Base-by-base conservation (phyloP, 2,797 vertebrate species). In the Capromys pilorides region DNA sequence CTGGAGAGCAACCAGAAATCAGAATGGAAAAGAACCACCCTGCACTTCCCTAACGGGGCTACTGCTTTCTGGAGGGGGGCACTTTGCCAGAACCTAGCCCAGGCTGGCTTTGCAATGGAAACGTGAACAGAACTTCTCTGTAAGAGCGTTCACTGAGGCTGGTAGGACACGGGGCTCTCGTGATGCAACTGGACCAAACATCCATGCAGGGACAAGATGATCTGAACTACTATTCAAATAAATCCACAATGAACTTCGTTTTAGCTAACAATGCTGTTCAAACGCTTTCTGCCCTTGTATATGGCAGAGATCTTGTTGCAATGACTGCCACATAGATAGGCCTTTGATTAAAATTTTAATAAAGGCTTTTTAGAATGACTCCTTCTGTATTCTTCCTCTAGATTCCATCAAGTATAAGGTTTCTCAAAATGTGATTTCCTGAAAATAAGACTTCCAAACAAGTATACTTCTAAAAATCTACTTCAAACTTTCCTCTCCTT, bases 201-300 rank as follows among this genome's bases (percentile, higher is more conserved):
- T 26, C 45, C 88, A 95, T 83, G 36, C 66, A 94, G 64, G 62
- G 51, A 87, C 19, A 57, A 92, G 93, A 97, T 82, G 90, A 75
- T 92, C 89, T 96, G 83, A 97, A 95, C 92, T 81, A 84, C 85
- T 96, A 94, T 96, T 97, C 96, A 97, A 96, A 96, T 94, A 88
- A 92, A 95, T 92, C 95, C 94, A 96, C 88, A 94, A 97, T 97
- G 96, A 94, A 95, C 86, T n/a, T 86, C 69, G 33, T 91, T 93
- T 97, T 85, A 83, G 95, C 93, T 51, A 90, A 84, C 97, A 97
- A 96, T 95, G 96, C 93, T 96, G 80, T 93, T 97, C 93, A 90
- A 97, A 96, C 88, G 96, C 97, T 96, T 97, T 97, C 93, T 97
- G 85, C 92, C 96, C 97, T 98, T 91, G 96, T 94, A 95, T 75